Percentiles rank a stretch among this genome's conserved stretches.
These are phyloP conservation scores for Pardosa pseudoannulata DNA, from an alignment of 2,888 invertebrate genomes.

Conservation along the genomic window DNA sequence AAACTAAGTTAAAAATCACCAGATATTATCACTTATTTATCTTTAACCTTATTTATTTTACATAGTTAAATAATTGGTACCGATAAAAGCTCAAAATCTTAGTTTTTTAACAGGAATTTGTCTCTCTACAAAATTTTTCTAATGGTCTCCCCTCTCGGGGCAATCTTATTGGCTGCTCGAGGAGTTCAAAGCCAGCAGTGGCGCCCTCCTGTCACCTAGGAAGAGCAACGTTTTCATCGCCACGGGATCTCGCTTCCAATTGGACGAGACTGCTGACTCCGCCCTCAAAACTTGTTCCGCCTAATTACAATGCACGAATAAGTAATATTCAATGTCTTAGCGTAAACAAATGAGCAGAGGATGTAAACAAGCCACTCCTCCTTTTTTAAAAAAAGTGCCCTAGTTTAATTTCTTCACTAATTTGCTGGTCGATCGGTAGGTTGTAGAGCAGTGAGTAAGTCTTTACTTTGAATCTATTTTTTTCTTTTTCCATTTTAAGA, in stretches of 20 bases:
- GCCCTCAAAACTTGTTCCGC: constrained; percentile 62
- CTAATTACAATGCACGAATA: constrained; percentile 73
- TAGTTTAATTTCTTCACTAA: constrained; percentile 42
- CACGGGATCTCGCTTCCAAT: constrained; percentile 16
- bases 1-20: no score
- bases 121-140: background rate
- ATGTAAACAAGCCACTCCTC: constrained; percentile 68
- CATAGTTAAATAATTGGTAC: no score
- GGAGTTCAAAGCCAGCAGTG: constrained; percentile 32
- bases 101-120: no score
- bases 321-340: constrained; percentile 71
- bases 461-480: background rate
- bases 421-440: constrained; percentile 2
- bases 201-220: constrained; percentile 66
- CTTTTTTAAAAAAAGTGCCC: constrained; percentile 46
- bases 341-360: constrained; percentile 67
- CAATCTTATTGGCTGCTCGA: background rate
- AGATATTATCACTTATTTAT: no score
- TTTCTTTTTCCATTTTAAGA: no score
- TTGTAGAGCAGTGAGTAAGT: background rate
- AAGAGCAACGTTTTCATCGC: constrained; percentile 26
- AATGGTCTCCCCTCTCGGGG: background rate
- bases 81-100: no score
- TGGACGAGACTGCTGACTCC: constrained; percentile 30
- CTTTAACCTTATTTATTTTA: no score